Evolutionary conservation across 2,888 invertebrate species (phyloP).

Genomic region (Anodontia alba): DNA sequence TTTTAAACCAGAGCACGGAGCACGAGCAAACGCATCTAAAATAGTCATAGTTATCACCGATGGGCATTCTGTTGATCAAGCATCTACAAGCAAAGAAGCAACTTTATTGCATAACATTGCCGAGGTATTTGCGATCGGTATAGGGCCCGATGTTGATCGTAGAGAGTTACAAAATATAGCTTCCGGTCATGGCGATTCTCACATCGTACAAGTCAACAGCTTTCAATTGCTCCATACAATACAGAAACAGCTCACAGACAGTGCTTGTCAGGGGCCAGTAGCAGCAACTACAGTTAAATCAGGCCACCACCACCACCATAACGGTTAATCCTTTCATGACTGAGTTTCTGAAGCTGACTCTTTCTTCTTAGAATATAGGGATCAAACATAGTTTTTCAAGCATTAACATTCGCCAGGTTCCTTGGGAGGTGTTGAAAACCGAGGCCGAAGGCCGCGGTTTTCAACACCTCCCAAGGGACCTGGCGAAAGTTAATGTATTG

Average conservation of each 20-base stretch:
- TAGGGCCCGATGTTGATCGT: conserved; percentile 59
- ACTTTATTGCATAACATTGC: conserved; percentile 40
- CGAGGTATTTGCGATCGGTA: conserved; percentile 60
- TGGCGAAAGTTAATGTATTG: no score
- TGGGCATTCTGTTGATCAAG: conserved; percentile 60
- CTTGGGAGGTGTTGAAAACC: no score
- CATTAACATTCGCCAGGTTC: no score
- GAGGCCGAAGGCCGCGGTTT: no score
- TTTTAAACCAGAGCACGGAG: conserved; percentile 52
- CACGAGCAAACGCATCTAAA: conserved; percentile 55
- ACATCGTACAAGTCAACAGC: conserved; percentile 52
- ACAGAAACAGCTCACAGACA: conserved; percentile 55
- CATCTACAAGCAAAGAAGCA: conserved; percentile 53
- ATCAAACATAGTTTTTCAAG: no score
- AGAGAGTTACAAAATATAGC: conserved; percentile 56
- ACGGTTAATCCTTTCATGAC: no score
- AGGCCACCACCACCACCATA: background rate
- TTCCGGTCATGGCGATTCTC: conserved; percentile 24
- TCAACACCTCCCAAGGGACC: no score
- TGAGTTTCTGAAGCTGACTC: no score
- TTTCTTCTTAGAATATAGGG: no score
- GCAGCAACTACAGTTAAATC: background rate
- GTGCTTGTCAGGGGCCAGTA: conserved; percentile 38
- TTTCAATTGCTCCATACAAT: conserved; percentile 58
- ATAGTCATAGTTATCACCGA: conserved; percentile 73